Base-by-base conservation (phyloP, 2,888 invertebrate species). In the Arrhopalites spinosus region DNA sequence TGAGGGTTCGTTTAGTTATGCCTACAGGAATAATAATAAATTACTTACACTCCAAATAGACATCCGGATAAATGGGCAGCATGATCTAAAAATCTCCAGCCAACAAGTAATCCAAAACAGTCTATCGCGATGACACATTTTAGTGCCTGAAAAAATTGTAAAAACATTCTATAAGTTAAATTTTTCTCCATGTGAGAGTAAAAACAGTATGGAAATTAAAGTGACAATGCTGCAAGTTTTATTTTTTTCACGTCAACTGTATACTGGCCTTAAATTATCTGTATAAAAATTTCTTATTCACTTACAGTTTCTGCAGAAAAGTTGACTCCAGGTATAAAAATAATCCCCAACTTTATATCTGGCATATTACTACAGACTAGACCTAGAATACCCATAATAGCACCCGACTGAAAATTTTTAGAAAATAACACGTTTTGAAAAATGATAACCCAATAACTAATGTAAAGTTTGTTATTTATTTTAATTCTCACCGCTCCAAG, bases 21-120 rank as follows among this genome's bases (percentile, higher is more conserved):
- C 36, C 23, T 64, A 17, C 17, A 69, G 29, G 11, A 50, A 50
- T 29, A 8, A 5, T 73, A 23, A 47, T 15, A 2, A 29, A 45
- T 56, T 80, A 88, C 91, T 89, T 88, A 94, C 93, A 98, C 89
- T 88, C 98, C 98, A 87, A 93, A 94, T 56, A 93, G 84, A 59
- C 93, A 93, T 45, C 98, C 98, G 23, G 97, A 96, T 79, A 99
- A 89, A 90, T 99, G 98, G n/a, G 96, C 98, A 0, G 98, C 98
- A 86, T 99, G 98, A 86, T 99, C 99, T 84, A 99, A 94, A 83
- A 95, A 89, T 85, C 90, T 91, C 96, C 97, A 99, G 59, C 94
- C 90, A 77, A 94, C 85, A 8, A 95, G 73, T 59, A 96, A 89
- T 30, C 98, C 98, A 29, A 91, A 89, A 25, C 91, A 85, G 85